Conservation (phyloP, 2,888 invertebrate species). For the Pandemis corylana region DNA sequence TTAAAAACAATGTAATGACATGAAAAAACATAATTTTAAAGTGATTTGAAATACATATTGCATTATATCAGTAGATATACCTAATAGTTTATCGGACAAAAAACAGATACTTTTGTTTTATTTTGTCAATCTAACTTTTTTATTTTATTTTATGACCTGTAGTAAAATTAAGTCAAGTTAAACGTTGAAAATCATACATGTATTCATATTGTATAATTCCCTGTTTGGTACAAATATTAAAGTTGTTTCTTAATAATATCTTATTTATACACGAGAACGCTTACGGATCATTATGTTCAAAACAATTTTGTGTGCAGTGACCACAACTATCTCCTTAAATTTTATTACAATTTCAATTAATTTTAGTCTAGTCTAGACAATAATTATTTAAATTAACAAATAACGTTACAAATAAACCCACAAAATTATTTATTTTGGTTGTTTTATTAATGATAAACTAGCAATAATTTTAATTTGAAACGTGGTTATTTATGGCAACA, state of each 20-base stretch:
- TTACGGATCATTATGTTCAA: conserved; percentile 57
- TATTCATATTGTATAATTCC: conserved; percentile 19
- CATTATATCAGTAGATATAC: too few species aligned
- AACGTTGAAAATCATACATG: background rate
- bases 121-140: too few species aligned
- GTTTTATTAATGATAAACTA: background rate
- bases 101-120: too few species aligned
- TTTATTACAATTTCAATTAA: background rate
- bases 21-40: conserved; percentile 37
- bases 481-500: background rate
- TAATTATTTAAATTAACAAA: background rate
- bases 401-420: background rate
- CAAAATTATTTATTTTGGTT: background rate
- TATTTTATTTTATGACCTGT: too few species aligned
- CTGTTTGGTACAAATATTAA: conserved; percentile 30
- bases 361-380: background rate
- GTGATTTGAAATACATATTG: conserved; percentile 52
- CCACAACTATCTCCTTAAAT: conserved; percentile 42
- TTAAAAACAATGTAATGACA: too few species aligned
- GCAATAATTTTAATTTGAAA: background rate
- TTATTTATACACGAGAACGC: conserved; percentile 48
- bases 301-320: conserved; percentile 63
- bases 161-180: too few species aligned
- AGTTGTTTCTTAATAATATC: conserved; percentile 13
- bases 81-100: too few species aligned